Conservation (phyloP, 1,140 invertebrate species). For the Leptoteleia sp. region DNA sequence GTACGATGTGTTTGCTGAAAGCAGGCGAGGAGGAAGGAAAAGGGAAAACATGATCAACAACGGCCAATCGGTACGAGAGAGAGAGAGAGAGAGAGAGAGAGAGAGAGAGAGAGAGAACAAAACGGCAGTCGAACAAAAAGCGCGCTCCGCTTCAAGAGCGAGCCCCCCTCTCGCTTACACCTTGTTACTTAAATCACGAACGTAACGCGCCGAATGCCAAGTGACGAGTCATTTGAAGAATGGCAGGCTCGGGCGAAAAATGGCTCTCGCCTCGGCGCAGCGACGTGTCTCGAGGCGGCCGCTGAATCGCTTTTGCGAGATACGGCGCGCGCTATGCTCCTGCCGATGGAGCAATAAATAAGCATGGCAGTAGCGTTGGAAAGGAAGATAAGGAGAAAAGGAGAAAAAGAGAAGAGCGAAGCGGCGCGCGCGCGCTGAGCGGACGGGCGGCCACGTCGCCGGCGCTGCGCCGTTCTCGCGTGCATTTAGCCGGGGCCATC, state of each 20-base stretch:
- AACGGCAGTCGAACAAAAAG: slow-evolving; percentile 10
- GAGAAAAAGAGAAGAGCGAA: slow-evolving; percentile 55
- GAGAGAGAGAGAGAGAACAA: background rate
- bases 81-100: no score
- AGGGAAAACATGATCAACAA: no score
- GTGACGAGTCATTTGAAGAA: slow-evolving; percentile 61
- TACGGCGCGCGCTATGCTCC: slow-evolving; percentile 38
- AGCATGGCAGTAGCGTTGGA: slow-evolving; percentile 58
- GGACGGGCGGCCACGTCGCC: slow-evolving; percentile 20
- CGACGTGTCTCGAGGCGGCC: slow-evolving; percentile 12
- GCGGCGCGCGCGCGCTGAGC: slow-evolving; percentile 15
- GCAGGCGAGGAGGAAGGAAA: no score
- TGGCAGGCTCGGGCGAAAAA: slow-evolving; percentile 66
- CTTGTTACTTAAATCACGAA: slow-evolving; percentile 59
- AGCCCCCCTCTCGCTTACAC: slow-evolving; percentile 35
- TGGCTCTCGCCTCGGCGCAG: slow-evolving; percentile 35
- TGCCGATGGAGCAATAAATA: slow-evolving; percentile 67
- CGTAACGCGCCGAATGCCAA: slow-evolving; percentile 35
- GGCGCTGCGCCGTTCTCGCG: slow-evolving; percentile 48
- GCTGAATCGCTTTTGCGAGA: slow-evolving; percentile 48
- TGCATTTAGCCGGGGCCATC: slow-evolving; percentile 70
- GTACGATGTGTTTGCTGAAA: no score
- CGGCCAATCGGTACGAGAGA: no score
- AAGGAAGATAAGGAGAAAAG: slow-evolving; percentile 64
- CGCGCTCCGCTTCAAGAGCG: background rate